Percentiles rank a stretch among this genome's conserved stretches.
These are phyloP conservation scores for Diarsia dahlii DNA, from an alignment of 2,888 invertebrate genomes.

Conservation along the genomic window DNA sequence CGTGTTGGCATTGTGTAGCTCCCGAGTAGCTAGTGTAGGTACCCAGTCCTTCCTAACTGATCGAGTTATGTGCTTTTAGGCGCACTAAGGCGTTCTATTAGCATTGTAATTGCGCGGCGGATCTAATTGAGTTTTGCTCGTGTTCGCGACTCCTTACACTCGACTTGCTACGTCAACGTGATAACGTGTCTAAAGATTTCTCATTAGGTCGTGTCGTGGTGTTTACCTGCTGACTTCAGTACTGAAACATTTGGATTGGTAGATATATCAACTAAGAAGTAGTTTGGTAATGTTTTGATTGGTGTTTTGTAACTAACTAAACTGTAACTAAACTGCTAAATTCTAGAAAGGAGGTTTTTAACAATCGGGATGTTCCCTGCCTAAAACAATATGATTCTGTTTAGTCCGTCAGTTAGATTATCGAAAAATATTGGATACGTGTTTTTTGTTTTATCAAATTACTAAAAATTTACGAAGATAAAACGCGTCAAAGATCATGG, in stretches of 20 bases:
- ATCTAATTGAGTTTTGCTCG: constrained; percentile 32
- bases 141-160: constrained; percentile 11
- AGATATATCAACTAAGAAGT: background rate
- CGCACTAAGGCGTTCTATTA: constrained; percentile 36
- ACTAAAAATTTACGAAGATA: no score
- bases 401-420: no score
- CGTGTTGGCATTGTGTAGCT: constrained; percentile 38
- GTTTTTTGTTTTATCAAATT: no score
- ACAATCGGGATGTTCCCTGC: background rate
- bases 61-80: constrained; percentile 47
- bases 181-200: background rate
- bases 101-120: constrained; percentile 24
- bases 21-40: background rate
- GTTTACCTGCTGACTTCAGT: background rate
- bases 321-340: background rate
- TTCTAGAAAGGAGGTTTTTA: background rate
- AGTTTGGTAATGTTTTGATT: background rate
- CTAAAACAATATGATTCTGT: no score
- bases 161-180: constrained; percentile 1
- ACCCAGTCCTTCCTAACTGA: constrained; percentile 28
- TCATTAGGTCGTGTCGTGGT: background rate
- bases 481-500: no score
- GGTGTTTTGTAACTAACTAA: background rate
- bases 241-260: background rate
- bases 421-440: no score